Percentiles rank a stretch among this genome's conserved stretches.
Evolutionary conservation across 2,797 vertebrate species (phyloP).

Genomic region (Rhyacichthys aspro): DNA sequence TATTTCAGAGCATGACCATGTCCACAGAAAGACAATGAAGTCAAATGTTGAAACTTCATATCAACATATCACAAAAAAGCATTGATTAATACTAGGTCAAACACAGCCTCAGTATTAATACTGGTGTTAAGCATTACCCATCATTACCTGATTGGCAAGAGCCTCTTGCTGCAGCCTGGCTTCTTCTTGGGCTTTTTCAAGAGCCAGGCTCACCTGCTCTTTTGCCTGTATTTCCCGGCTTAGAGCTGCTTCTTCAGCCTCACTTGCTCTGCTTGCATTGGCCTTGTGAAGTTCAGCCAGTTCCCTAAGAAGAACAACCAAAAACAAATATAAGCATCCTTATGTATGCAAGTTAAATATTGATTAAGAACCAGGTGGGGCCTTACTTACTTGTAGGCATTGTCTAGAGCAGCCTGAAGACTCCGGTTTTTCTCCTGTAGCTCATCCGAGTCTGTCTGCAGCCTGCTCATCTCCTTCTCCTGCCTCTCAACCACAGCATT

Average conservation of each 20-base stretch:
- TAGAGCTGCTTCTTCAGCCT: conserved; percentile 89
- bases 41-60: no score
- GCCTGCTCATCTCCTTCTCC: conserved; percentile 86
- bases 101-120: no score
- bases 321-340: background rate
- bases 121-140: no score
- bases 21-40: no score
- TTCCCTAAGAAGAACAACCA: conserved; percentile 78
- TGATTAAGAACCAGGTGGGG: conserved; percentile 7
- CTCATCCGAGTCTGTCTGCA: conserved; percentile 86
- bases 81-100: background rate
- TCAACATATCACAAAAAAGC: background rate
- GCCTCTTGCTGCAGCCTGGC: conserved; percentile 91
- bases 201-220: conserved; percentile 86
- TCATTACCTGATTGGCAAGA: conserved; percentile 87
- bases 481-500: conserved; percentile 90
- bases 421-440: conserved; percentile 92
- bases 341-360: background rate
- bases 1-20: no score
- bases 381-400: conserved; percentile 88
- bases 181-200: conserved; percentile 91
- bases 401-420: conserved; percentile 90
- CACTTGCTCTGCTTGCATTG: conserved; percentile 91
- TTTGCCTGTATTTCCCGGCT: conserved; percentile 89
- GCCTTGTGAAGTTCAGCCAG: conserved; percentile 94